Evolutionary conservation across 2,113 vertebrate species (phyloP).

Genomic region (Eptatretus burgeri): DNA sequence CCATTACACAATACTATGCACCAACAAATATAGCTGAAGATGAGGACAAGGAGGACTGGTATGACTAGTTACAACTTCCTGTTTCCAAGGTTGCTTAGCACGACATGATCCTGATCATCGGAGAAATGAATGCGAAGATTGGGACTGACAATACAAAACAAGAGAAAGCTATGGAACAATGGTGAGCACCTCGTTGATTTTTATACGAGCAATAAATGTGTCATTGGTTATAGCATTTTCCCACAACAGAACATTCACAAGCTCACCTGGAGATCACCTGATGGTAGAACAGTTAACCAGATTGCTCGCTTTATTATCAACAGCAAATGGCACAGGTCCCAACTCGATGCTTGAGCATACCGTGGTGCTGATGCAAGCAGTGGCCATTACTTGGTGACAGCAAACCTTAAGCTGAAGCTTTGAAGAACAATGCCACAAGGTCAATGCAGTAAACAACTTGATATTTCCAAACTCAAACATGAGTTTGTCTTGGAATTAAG

Average conservation of each 20-base stretch:
- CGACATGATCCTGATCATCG: background rate
- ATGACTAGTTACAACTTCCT: background rate
- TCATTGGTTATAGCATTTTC: constrained; percentile 4
- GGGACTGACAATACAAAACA: background rate
- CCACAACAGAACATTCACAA: constrained; percentile 8
- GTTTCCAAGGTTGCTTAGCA: background rate
- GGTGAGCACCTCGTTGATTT: background rate
- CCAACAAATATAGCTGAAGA: too few relatives aligned
- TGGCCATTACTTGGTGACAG: background rate
- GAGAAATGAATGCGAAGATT: background rate
- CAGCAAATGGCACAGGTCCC: constrained; percentile 1
- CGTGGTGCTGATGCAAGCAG: background rate
- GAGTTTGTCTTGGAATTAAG: background rate
- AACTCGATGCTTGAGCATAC: constrained; percentile 1
- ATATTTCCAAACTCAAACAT: background rate
- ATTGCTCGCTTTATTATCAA: constrained; percentile 8
- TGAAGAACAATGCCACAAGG: background rate
- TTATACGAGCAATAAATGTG: background rate
- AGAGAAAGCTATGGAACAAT: constrained; percentile 3
- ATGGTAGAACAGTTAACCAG: constrained; percentile 4
- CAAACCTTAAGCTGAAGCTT: background rate
- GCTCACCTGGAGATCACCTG: constrained; percentile 9
- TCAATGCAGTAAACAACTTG: background rate
- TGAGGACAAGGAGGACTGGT: background rate
- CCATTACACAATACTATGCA: background rate